These are phyloP conservation scores for Drosophila prosaltans DNA, from an alignment of 1,140 invertebrate genomes.

Conservation along the genomic window DNA sequence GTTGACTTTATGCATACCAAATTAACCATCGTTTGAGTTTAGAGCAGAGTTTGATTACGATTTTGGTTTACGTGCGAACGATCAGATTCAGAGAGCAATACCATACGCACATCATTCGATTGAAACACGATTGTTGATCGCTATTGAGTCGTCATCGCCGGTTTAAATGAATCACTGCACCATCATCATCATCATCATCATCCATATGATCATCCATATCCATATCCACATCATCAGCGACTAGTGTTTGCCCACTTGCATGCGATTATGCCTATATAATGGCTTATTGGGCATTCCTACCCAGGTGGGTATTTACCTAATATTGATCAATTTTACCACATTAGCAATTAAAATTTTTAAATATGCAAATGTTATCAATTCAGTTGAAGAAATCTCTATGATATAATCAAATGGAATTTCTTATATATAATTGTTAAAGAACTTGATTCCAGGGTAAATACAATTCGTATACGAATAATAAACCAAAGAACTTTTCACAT, in stretches of 20 bases:
- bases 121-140: slow-evolving; percentile 2
- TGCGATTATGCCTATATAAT: not conserved
- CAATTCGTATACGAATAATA: not conserved
- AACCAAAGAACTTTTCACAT: not conserved
- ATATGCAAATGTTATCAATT: not conserved
- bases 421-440: no score
- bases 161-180: slow-evolving; percentile 12
- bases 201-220: slow-evolving; percentile 4
- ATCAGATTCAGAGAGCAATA: slow-evolving; percentile 31
- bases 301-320: not conserved
- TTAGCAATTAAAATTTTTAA: not conserved
- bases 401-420: not conserved
- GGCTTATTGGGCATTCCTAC: slow-evolving; percentile 5
- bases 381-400: not conserved
- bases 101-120: slow-evolving; percentile 10
- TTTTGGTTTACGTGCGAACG: slow-evolving; percentile 60
- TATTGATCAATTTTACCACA: not conserved
- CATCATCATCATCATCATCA: slow-evolving; percentile 16
- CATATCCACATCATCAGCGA: not conserved
- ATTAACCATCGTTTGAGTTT: slow-evolving; percentile 50
- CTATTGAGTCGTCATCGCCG: not conserved
- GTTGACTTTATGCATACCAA: slow-evolving; percentile 47
- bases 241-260: slow-evolving; percentile 3
- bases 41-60: slow-evolving; percentile 26
- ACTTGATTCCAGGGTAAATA: not conserved